Conservation (phyloP, 1,140 invertebrate species). For the Heterodera carotae region DNA sequence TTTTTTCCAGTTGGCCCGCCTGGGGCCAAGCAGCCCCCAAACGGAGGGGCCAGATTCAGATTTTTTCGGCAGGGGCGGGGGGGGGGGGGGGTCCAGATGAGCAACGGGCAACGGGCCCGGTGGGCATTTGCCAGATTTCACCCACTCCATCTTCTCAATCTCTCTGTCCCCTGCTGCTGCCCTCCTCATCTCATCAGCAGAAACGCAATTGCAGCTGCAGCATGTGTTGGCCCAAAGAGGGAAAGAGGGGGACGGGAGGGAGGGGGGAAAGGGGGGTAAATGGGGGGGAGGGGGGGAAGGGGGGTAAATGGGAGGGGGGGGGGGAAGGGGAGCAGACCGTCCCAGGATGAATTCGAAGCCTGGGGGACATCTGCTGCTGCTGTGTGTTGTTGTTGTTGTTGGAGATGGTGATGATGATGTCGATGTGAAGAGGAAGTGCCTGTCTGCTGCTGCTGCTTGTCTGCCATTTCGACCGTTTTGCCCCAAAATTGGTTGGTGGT, state of each 20-base stretch:
- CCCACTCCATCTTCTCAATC: background rate
- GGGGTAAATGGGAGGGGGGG: background rate
- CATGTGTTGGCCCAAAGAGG: constrained; percentile 1
- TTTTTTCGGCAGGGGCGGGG: background rate
- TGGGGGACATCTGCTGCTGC: background rate
- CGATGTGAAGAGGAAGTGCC: background rate
- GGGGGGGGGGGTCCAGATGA: background rate
- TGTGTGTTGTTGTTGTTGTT: background rate
- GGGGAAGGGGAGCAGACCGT: background rate
- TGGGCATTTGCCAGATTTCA: background rate
- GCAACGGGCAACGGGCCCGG: background rate
- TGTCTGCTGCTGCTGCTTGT: no score
- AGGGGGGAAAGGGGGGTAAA: no score
- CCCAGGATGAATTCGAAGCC: background rate
- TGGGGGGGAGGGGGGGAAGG: no score
- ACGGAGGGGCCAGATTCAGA: background rate
- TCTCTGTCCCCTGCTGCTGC: no score
- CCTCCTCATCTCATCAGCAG: background rate
- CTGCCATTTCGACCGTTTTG: background rate
- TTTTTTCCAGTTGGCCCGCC: background rate
- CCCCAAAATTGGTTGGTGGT: background rate
- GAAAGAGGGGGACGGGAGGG: background rate
- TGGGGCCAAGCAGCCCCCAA: background rate
- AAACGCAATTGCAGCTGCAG: background rate
- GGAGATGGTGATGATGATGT: background rate